These are phyloP conservation scores for Prinia subflava DNA, from an alignment of 2,113 vertebrate species.

Conservation along the genomic window DNA sequence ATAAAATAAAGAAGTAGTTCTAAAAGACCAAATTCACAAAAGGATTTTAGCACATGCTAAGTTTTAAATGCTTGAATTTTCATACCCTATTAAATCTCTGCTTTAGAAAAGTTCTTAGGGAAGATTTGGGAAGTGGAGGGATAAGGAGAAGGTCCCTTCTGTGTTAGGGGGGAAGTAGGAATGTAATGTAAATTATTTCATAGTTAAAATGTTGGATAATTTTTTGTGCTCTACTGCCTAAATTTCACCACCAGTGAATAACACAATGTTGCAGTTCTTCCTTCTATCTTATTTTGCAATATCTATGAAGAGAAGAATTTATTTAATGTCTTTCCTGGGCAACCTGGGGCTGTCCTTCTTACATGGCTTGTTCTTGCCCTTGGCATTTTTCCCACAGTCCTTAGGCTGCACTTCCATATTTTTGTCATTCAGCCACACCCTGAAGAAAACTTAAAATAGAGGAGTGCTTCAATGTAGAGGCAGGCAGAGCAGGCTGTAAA, in stretches of 20 bases:
- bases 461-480: background rate
- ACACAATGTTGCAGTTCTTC: background rate
- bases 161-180: background rate
- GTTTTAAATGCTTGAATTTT: background rate
- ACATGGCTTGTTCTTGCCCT: background rate
- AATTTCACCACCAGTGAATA: background rate
- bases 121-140: background rate
- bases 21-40: background rate
- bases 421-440: background rate
- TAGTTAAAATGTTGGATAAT: background rate
- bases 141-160: background rate
- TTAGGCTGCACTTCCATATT: background rate
- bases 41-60: slow-evolving; percentile 2
- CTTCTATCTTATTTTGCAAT: background rate
- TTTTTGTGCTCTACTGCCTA: background rate
- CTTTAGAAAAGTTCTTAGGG: background rate
- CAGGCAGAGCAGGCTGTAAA: background rate
- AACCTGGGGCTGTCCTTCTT: background rate
- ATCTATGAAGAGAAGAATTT: background rate
- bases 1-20: background rate
- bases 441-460: slow-evolving; percentile 33
- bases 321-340: background rate
- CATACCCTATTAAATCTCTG: background rate
- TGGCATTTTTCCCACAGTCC: background rate
- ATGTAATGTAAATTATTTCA: background rate